phyloP scores from a whole-genome alignment of 2,113 vertebrate species.

The Junco hyemalis region DNA sequence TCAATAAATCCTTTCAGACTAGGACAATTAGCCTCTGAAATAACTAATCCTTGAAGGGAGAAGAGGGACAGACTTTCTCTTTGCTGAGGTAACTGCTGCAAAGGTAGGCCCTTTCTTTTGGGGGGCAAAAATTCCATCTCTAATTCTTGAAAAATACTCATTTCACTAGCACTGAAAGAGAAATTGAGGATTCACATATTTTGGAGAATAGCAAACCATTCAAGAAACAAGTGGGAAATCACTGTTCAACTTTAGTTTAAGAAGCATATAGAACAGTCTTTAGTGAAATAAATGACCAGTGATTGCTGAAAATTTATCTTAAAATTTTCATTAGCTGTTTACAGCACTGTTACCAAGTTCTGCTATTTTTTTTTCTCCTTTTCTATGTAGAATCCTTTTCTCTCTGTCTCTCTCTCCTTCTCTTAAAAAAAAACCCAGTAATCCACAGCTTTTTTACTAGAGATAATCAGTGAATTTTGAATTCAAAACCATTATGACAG shows the following conservation, averaged over 20 bases:
- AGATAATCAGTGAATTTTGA: not conserved
- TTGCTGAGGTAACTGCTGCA: not conserved
- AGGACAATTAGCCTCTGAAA: constrained; percentile 44
- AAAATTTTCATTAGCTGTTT: not conserved
- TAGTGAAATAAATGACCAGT: not conserved
- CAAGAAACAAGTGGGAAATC: not conserved
- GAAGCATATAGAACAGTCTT: not conserved
- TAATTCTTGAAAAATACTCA: not conserved
- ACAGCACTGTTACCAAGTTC: not conserved
- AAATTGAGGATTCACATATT: not conserved
- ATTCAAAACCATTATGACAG: not conserved
- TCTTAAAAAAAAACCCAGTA: not conserved
- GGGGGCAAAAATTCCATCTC: not conserved
- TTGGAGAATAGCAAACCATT: not conserved
- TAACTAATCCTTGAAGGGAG: not conserved
- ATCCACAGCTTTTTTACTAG: not conserved
- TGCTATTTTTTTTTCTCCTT: not conserved
- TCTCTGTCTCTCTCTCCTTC: no score
- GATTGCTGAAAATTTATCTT: not conserved
- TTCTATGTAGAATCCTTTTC: not conserved
- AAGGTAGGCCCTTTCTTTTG: not conserved
- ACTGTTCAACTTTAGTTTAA: not conserved
- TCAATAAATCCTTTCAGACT: constrained; percentile 64
- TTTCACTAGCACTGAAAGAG: not conserved
- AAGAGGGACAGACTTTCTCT: not conserved